These are phyloP conservation scores for Myiothlypis coronata DNA, from an alignment of 2,797 vertebrate genomes.

Conservation along the genomic window DNA sequence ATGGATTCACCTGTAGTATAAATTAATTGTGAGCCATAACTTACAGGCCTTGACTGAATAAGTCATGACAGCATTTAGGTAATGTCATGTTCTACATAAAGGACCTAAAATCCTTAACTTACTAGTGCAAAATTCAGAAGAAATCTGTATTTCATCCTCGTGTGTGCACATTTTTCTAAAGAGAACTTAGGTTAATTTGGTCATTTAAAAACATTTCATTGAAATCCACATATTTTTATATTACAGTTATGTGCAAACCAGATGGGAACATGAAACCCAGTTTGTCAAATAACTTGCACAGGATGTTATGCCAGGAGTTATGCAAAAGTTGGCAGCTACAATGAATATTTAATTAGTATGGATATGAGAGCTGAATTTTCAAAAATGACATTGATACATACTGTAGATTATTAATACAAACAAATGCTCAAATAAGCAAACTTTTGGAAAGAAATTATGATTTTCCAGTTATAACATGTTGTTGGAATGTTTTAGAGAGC, in stretches of 20 bases:
- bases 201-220: not conserved
- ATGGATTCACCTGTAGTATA: not conserved
- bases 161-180: not conserved
- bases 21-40: not conserved
- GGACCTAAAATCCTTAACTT: not conserved
- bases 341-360: not conserved
- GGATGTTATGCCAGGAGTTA: not conserved
- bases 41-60: not conserved
- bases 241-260: not conserved
- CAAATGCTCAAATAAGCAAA: not conserved
- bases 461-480: not conserved
- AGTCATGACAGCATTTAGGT: rapidly evolving
- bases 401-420: not conserved
- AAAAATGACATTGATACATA: not conserved
- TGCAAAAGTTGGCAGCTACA: not conserved
- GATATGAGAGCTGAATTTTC: not conserved
- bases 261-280: not conserved
- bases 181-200: not conserved
- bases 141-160: not conserved
- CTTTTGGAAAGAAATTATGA: not conserved
- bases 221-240: not conserved
- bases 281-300: conserved; percentile 23
- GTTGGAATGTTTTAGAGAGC: not conserved
- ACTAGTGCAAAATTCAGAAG: not conserved
- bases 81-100: not conserved